phyloP scores from a whole-genome alignment of 2,113 vertebrate genomes.

The Leucopsar rothschildi region DNA sequence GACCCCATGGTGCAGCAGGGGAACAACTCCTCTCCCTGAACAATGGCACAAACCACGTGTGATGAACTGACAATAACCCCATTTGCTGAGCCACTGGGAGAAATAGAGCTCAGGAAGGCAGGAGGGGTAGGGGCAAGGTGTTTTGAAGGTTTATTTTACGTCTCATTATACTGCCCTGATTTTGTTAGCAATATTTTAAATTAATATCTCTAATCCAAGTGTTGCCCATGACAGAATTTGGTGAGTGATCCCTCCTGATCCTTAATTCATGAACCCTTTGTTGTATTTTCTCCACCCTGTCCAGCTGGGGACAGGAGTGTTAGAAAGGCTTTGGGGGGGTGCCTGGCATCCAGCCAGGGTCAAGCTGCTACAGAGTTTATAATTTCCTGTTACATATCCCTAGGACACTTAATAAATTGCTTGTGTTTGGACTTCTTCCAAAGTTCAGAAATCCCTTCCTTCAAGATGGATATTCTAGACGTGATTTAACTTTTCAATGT shows the following conservation, averaged over 20 bases:
- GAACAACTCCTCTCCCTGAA: not conserved
- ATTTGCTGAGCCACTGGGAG: rapidly evolving
- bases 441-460: not conserved
- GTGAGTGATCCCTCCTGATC: not conserved
- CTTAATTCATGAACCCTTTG: not conserved
- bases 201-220: not conserved
- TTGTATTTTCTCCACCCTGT: not conserved
- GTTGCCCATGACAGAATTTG: not conserved
- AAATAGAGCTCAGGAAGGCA: not conserved
- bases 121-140: too few relatives aligned
- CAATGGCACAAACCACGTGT: rapidly evolving
- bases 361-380: not conserved
- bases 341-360: not conserved
- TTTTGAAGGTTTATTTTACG: not conserved
- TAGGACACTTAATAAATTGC: not conserved
- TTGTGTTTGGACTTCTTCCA: not conserved
- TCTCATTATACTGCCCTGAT: not conserved
- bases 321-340: not conserved
- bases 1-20: not conserved
- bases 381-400: not conserved
- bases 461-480: not conserved
- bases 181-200: not conserved
- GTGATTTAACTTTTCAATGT: not conserved
- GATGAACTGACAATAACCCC: not conserved
- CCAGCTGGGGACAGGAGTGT: not conserved